A percentile compares a stretch with the other conserved stretches of the same genome.
Conservation (phyloP, 2,888 invertebrate genomes). For the Uloborus plumipes region DNA sequence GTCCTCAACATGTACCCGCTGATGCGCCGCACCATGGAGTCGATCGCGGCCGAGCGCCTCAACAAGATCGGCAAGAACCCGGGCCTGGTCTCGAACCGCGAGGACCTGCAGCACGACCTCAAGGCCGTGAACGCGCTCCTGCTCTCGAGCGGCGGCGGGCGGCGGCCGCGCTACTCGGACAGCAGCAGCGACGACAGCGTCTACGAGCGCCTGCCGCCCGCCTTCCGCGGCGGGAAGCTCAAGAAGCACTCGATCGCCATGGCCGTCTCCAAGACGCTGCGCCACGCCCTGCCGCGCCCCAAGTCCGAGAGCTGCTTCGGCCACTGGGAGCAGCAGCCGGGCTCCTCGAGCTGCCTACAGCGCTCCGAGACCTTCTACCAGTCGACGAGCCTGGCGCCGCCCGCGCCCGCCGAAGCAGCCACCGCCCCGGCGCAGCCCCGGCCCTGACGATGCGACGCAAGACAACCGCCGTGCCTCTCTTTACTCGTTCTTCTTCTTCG, state of each 20-base stretch:
- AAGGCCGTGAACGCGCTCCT: slow-evolving; percentile 92
- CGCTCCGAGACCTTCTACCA: slow-evolving; percentile 65
- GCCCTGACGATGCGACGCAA: slow-evolving; percentile 14
- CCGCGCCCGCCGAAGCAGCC: slow-evolving; percentile 19
- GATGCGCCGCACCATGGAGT: slow-evolving; percentile 99
- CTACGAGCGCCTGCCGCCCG: slow-evolving; percentile 16
- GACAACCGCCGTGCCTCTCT: slow-evolving; percentile 53
- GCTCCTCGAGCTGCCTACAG: slow-evolving; percentile 39
- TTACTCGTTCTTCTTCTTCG: background rate
- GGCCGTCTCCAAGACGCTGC: slow-evolving; percentile 49
- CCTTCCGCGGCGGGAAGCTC: slow-evolving; percentile 34
- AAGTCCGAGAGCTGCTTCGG: slow-evolving; percentile 86
- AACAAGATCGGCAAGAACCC: slow-evolving; percentile 99
- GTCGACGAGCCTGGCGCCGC: slow-evolving; percentile 61
- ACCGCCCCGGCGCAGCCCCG: slow-evolving; percentile 18
- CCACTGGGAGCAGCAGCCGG: slow-evolving; percentile 41
- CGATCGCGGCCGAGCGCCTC: slow-evolving; percentile 96
- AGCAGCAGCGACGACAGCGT: slow-evolving; percentile 45
- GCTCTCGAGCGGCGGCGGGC: slow-evolving; percentile 73
- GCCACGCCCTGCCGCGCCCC: slow-evolving; percentile 77
- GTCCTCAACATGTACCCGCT: slow-evolving; percentile 98
- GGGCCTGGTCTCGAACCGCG: slow-evolving; percentile 85
- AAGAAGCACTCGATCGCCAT: slow-evolving; percentile 62
- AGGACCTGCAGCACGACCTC: slow-evolving; percentile 80
- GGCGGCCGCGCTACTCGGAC: slow-evolving; percentile 41